Evolutionary conservation across 2,113 vertebrate genomes (phyloP), one percentile per base, ranked within the genome.

Genomic region (Catharus bicknelli): DNA sequence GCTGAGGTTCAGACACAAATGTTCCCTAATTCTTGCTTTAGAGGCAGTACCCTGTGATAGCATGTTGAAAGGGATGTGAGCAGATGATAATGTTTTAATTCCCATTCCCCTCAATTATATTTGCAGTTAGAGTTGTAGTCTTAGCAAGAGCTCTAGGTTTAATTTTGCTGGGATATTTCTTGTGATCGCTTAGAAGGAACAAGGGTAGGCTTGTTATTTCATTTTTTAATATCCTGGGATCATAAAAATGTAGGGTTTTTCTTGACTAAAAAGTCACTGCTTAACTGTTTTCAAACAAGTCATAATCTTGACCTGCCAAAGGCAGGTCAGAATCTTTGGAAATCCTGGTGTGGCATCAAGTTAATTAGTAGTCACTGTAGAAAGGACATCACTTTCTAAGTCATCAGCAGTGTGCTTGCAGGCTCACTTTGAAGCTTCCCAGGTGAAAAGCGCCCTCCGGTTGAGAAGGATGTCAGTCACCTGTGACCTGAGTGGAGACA

Each of bases 371-470:
- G 74, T 89, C 51, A 34, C 22, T 11, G 27, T 48, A 50, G 54
- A 59, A 68, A 62, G 68, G 59, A 62, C 22, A 15, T 76, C 42
- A 7, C 38, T 82, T 45, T 91, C 19, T 27, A 42, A 85, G 38
- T 89, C 30, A 13, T 19, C 23, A n/a, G 69, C 77, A 75, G 18
- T 15, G 8, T 61, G 34, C 48, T 59, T 61, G 18, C 66, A 84
- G 62, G 54, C 47, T 94, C 2, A 1, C 30, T 83, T 78, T 63
- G 88, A 42, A 83, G 53, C 64, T 87, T 88, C 36, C 14, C n/a
- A 62, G 5, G 16, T 2, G 8, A 58, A 76, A 55, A 73, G 27
- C 40, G 22, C 20, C 0, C 2, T 9, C 11, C 2, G 1, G 6
- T 34, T 64, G 47, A 93, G 80, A 53, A 82, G 40, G 17, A 40